Conservation (phyloP, 2,888 invertebrate species). For the Agonopterix heracliana region DNA sequence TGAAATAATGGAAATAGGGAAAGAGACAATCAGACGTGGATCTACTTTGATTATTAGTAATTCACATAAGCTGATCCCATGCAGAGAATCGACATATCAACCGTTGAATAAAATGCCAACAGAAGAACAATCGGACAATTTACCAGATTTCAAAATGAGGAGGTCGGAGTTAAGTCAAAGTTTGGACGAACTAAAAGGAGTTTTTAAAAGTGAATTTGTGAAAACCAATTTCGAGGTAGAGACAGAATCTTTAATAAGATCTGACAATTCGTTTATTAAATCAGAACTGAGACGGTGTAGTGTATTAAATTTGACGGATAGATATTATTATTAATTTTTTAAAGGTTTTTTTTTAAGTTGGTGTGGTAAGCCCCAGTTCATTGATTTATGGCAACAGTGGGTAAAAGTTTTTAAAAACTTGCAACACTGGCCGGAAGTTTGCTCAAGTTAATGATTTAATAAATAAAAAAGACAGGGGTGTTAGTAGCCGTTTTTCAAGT, state of each 20-base stretch:
- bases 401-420: background rate
- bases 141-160: slow-evolving; percentile 36
- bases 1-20: slow-evolving; percentile 86
- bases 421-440: too few species aligned
- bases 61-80: slow-evolving; percentile 75
- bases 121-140: slow-evolving; percentile 4
- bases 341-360: background rate
- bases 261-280: slow-evolving; percentile 59
- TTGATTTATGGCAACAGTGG: background rate
- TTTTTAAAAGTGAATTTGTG: slow-evolving; percentile 46
- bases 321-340: slow-evolving; percentile 14
- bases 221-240: slow-evolving; percentile 49
- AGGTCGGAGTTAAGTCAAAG: slow-evolving; percentile 31
- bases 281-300: slow-evolving; percentile 51
- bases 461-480: too few species aligned
- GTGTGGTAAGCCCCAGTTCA: background rate
- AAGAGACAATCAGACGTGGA: slow-evolving; percentile 81
- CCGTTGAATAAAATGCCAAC: slow-evolving; percentile 27
- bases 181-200: slow-evolving; percentile 45
- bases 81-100: slow-evolving; percentile 73
- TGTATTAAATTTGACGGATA: slow-evolving; percentile 34
- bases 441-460: too few species aligned
- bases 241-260: slow-evolving; percentile 49
- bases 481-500: too few species aligned
- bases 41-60: slow-evolving; percentile 77